Conservation (phyloP, 2,888 invertebrate species). For the Rhagonycha lutea region DNA sequence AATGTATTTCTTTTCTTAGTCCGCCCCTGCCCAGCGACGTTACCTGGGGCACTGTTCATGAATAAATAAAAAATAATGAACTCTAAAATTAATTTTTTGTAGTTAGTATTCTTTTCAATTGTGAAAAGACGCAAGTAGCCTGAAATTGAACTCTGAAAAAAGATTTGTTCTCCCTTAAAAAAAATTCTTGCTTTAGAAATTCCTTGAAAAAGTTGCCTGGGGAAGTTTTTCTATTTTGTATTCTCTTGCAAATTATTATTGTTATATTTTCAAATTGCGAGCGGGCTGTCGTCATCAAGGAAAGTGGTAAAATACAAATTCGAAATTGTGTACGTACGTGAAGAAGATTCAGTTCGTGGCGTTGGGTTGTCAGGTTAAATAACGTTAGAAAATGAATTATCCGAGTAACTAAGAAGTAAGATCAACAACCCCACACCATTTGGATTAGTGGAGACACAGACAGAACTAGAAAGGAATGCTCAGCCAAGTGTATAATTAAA, state of each 20-base stretch:
- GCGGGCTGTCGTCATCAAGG: not conserved
- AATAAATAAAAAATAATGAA: no score
- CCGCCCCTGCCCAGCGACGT: no score
- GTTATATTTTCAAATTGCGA: not conserved
- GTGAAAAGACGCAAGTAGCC: no score
- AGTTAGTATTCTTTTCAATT: no score
- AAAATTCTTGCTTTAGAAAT: no score
- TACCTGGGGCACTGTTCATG: no score
- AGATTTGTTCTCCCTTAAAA: no score
- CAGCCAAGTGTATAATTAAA: constrained; percentile 36
- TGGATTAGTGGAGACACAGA: not conserved
- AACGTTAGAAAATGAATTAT: constrained; percentile 5
- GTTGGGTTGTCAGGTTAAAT: constrained; percentile 7
- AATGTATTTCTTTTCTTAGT: no score
- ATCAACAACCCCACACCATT: not conserved
- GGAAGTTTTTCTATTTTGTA: no score
- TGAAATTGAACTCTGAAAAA: no score
- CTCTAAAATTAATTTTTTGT: no score
- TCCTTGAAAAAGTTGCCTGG: no score
- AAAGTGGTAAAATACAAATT: constrained; percentile 8
- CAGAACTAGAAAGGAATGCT: constrained; percentile 5
- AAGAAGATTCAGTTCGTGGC: not conserved
- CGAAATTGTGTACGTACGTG: constrained; percentile 1
- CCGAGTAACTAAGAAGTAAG: not conserved
- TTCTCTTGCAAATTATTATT: not conserved